Evolutionary conservation across 2,797 vertebrate species (phyloP).

Genomic region (Peromyscus melanophrys): DNA sequence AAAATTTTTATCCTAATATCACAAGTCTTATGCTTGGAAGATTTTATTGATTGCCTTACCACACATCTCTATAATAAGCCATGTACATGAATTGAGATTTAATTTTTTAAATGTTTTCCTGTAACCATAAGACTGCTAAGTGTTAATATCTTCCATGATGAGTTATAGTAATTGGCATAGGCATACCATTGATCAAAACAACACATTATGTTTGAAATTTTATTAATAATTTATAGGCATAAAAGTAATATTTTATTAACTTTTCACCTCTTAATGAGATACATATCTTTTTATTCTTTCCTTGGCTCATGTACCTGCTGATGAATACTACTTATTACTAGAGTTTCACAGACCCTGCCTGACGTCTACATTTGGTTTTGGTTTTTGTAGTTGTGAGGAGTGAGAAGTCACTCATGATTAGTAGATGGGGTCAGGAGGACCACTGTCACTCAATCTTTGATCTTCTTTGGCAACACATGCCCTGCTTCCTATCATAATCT

Average conservation of each 20-base stretch:
- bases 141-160: constrained; percentile 50
- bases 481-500: constrained; percentile 6
- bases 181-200: constrained; percentile 65
- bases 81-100: constrained; percentile 65
- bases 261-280: constrained; percentile 51
- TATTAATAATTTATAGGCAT: constrained; percentile 61
- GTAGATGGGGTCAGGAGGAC: background rate
- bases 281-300: constrained; percentile 50
- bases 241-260: constrained; percentile 65
- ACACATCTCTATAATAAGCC: constrained; percentile 60
- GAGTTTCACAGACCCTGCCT: background rate
- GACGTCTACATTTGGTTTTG: constrained; percentile 28
- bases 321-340: constrained; percentile 31
- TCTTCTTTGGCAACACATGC: constrained; percentile 18
- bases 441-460: constrained; percentile 31
- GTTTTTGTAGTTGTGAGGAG: constrained; percentile 2
- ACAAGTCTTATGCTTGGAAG: constrained; percentile 51
- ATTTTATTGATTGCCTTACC: constrained; percentile 50
- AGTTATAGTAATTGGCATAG: constrained; percentile 58
- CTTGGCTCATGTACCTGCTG: constrained; percentile 1
- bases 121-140: constrained; percentile 39
- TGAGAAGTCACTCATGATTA: constrained; percentile 38
- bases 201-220: constrained; percentile 58
- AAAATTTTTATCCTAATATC: constrained; percentile 23
- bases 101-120: constrained; percentile 70